Conservation (phyloP, 2,888 invertebrate genomes). For the Gymnoscelis rufifasciata region DNA sequence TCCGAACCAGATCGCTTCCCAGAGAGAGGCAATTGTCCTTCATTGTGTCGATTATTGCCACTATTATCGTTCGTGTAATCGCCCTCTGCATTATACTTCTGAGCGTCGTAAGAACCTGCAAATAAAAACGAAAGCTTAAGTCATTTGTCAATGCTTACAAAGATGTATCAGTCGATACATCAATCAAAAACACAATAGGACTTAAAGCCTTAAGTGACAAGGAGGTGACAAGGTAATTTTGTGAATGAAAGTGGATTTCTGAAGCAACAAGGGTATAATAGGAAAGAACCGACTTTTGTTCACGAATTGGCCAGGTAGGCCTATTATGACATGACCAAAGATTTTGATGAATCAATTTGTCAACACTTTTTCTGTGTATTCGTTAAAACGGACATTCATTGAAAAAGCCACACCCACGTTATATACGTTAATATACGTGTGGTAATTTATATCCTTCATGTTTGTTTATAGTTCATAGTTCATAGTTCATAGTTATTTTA, state of each 20-base stretch:
- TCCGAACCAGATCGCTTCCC: slow-evolving; percentile 44
- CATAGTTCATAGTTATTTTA: too few relatives aligned
- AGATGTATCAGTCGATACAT: slow-evolving; percentile 54
- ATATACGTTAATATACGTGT: not conserved
- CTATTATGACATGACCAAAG: slow-evolving; percentile 11
- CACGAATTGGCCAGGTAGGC: slow-evolving; percentile 18
- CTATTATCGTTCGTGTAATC: slow-evolving; percentile 51
- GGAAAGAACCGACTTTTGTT: slow-evolving; percentile 18
- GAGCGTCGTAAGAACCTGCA: slow-evolving; percentile 70
- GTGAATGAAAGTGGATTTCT: slow-evolving; percentile 38
- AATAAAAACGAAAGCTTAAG: slow-evolving; percentile 72
- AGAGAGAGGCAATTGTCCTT: slow-evolving; percentile 45
- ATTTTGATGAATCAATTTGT: slow-evolving; percentile 8
- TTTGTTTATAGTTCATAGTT: too few relatives aligned
- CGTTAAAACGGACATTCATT: not conserved
- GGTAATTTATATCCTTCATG: not conserved
- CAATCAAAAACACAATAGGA: slow-evolving; percentile 57
- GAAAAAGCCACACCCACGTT: slow-evolving; percentile 1
- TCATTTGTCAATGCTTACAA: slow-evolving; percentile 60
- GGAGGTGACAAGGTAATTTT: slow-evolving; percentile 38
- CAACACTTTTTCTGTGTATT: slow-evolving; percentile 1
- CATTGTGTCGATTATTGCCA: slow-evolving; percentile 48
- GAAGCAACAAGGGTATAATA: slow-evolving; percentile 20
- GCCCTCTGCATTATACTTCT: slow-evolving; percentile 63
- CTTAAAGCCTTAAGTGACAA: slow-evolving; percentile 38